phyloP scores from a whole-genome alignment of 2,797 vertebrate species.

The Diceros bicornis region DNA sequence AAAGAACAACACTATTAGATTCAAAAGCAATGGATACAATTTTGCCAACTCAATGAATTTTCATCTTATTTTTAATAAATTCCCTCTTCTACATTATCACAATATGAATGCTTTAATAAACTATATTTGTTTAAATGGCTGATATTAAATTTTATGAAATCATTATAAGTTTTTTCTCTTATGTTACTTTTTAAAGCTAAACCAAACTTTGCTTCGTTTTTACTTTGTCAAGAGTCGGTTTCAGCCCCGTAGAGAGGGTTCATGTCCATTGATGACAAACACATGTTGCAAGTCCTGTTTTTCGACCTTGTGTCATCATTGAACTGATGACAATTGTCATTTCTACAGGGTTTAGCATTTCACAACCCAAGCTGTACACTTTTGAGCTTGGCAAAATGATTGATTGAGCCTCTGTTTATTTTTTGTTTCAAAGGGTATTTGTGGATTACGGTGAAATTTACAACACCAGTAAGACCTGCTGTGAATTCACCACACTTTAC shows the following conservation, averaged over 20 bases:
- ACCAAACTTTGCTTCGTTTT: not conserved
- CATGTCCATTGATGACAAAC: not conserved
- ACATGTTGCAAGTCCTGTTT: not conserved
- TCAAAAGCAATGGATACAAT: conserved; percentile 11
- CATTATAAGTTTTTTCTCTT: not conserved
- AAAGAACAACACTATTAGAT: not conserved
- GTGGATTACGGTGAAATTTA: not conserved
- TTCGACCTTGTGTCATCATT: not conserved
- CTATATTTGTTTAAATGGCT: not conserved
- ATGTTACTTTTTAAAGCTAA: not conserved
- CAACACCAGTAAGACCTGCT: not conserved
- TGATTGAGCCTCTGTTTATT: not conserved
- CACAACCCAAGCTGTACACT: not conserved
- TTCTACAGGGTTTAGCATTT: not conserved
- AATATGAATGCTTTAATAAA: not conserved
- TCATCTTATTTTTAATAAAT: conserved; percentile 23
- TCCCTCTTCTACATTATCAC: not conserved
- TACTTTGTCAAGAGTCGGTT: not conserved
- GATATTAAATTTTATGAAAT: not conserved
- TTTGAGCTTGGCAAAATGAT: not conserved
- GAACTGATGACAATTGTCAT: not conserved
- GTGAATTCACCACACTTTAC: too few relatives aligned
- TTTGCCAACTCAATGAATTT: not conserved
- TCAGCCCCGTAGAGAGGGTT: not conserved
- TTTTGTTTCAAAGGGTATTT: conserved; percentile 17